These are phyloP conservation scores for Dryocosmus kuriphilus DNA, from an alignment of 2,888 invertebrate genomes.

Conservation along the genomic window DNA sequence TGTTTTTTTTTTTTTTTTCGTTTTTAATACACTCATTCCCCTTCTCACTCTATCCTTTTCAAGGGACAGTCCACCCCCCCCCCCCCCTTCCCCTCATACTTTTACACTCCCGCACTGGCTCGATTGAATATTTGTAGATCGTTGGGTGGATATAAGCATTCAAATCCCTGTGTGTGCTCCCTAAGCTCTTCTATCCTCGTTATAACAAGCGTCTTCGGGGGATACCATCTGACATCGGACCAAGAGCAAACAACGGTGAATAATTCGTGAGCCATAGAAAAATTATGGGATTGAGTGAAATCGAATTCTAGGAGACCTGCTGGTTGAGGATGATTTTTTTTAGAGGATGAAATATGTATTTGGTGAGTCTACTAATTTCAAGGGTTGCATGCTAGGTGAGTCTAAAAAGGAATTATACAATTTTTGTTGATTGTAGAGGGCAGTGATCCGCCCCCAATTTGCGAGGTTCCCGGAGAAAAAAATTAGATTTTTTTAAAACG, in stretches of 20 bases:
- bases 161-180: slow-evolving; percentile 10
- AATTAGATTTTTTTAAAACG: no score
- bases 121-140: slow-evolving; percentile 57
- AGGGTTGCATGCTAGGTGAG: not conserved
- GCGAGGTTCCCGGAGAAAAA: no score
- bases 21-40: not conserved
- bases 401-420: no score
- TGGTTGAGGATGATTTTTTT: not conserved
- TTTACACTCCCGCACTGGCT: slow-evolving; percentile 42
- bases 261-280: not conserved
- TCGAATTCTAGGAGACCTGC: not conserved
- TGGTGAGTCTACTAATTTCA: not conserved
- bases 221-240: slow-evolving; percentile 28
- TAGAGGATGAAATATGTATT: not conserved
- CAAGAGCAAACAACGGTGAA: slow-evolving; percentile 21
- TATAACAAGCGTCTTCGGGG: slow-evolving; percentile 32
- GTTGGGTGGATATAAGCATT: slow-evolving; percentile 16
- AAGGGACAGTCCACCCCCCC: no score
- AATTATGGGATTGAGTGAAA: slow-evolving; percentile 17
- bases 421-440: no score
- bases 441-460: no score
- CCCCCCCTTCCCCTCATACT: no score
- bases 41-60: not conserved
- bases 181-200: slow-evolving; percentile 29
- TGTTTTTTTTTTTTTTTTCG: not conserved